Conservation (phyloP, 2,888 invertebrate species). For the Odontothrips loti region DNA sequence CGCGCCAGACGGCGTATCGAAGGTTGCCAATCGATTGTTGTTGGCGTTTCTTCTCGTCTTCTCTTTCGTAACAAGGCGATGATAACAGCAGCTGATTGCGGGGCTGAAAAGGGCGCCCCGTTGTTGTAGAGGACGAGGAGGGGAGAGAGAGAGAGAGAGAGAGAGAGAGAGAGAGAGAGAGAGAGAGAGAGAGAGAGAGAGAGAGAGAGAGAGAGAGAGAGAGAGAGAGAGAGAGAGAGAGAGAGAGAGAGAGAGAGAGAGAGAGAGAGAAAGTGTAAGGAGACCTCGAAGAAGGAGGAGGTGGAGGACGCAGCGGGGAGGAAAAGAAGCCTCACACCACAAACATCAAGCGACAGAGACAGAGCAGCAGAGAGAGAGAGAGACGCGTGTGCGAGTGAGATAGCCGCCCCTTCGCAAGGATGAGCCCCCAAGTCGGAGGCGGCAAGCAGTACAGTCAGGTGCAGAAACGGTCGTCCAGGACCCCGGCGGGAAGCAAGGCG, state of each 20-base stretch:
- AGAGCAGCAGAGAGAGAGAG: no score
- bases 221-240: not conserved
- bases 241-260: not conserved
- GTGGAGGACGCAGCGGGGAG: not conserved
- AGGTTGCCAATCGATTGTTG: not conserved
- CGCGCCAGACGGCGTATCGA: no score
- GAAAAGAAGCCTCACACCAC: not conserved
- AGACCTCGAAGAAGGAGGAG: not conserved
- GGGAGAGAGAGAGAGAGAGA: not conserved
- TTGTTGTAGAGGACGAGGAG: not conserved
- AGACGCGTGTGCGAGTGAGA: no score
- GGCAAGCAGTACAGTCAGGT: not conserved
- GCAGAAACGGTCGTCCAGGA: not conserved
- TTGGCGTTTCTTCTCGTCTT: not conserved
- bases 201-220: not conserved
- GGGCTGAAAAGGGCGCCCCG: not conserved
- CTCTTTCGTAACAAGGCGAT: conserved; percentile 9
- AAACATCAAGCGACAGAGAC: no score
- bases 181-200: no score
- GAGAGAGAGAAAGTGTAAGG: not conserved
- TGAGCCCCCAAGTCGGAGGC: not conserved
- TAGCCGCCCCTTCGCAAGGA: no score
- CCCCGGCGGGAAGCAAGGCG: no score
- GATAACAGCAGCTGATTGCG: not conserved
- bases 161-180: not conserved